Evolutionary conservation across 2,797 vertebrate genomes (phyloP).

Genomic region (Epinephelus coioides): DNA sequence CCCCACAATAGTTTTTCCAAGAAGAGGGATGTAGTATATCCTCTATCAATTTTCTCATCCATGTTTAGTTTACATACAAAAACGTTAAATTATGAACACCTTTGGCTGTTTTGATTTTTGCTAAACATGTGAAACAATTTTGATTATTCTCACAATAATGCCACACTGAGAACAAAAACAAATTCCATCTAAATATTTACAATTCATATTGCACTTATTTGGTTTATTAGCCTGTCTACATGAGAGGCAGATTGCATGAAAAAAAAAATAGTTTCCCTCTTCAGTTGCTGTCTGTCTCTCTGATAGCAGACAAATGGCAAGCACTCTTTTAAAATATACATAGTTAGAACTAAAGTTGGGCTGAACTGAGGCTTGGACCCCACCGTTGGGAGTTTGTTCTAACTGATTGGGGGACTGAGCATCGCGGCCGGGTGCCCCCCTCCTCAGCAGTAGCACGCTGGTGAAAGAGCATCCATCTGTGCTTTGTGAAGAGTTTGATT

Average conservation of each 20-base stretch:
- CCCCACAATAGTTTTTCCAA: slow-evolving; percentile 70
- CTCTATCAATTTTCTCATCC: slow-evolving; percentile 65
- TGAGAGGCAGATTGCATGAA: not conserved
- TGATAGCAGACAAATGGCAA: slow-evolving; percentile 38
- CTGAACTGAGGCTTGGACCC: slow-evolving; percentile 73
- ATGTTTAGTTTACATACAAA: slow-evolving; percentile 59
- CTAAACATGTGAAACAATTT: not conserved
- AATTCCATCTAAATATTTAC: not conserved
- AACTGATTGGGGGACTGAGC: slow-evolving; percentile 77
- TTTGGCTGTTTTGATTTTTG: slow-evolving; percentile 33
- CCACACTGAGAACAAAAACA: not conserved
- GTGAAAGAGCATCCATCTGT: slow-evolving; percentile 89
- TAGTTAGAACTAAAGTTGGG: slow-evolving; percentile 57
- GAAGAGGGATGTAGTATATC: slow-evolving; percentile 60
- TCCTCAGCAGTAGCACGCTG: slow-evolving; percentile 80
- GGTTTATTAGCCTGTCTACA: slow-evolving; percentile 2
- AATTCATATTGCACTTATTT: slow-evolving; percentile 1
- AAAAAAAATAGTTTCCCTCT: not conserved
- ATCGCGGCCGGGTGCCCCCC: slow-evolving; percentile 67
- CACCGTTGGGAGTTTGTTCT: slow-evolving; percentile 76
- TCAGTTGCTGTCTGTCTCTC: slow-evolving; percentile 19
- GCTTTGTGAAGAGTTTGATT: slow-evolving; percentile 90
- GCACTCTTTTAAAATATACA: slow-evolving; percentile 64
- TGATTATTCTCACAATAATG: not conserved
- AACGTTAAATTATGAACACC: slow-evolving; percentile 35